Evolutionary conservation across 2,888 invertebrate species (phyloP).

Genomic region (Bellardia bayeri): DNA sequence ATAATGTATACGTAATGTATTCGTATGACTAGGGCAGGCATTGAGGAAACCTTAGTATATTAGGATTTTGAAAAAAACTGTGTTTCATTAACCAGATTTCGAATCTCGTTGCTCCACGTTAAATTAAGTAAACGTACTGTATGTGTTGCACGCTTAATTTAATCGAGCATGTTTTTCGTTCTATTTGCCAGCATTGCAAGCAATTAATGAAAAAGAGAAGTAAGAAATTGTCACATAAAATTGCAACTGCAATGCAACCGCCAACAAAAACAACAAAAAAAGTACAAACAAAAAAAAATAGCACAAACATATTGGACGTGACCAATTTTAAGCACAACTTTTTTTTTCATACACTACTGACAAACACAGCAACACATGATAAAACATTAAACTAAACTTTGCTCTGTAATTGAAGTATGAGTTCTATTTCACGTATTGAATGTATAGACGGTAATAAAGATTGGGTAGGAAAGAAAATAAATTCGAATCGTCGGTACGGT

Average conservation of each 20-base stretch:
- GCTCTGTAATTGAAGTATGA: background rate
- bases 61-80: too few relatives aligned
- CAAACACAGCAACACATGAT: background rate
- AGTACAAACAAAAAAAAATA: background rate
- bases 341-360: background rate
- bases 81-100: background rate
- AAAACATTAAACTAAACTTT: conserved; percentile 6
- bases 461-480: background rate
- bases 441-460: background rate
- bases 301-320: conserved; percentile 57
- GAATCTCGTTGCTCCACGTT: background rate
- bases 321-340: conserved; percentile 43
- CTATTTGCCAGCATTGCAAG: background rate
- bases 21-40: too few relatives aligned
- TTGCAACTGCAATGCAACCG: conserved; percentile 35
- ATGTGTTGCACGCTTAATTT: conserved; percentile 22
- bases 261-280: conserved; percentile 11
- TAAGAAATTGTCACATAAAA: conserved; percentile 61
- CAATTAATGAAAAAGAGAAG: conserved; percentile 36
- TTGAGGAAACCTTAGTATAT: too few relatives aligned
- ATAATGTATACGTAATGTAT: too few relatives aligned
- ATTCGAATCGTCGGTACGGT: background rate
- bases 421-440: conserved; percentile 7
- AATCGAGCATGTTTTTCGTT: conserved; percentile 46
- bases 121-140: background rate